Percentiles rank a stretch among this genome's conserved stretches.
Conservation (phyloP, 2,888 invertebrate species). For the Willowsia nigromaculata region DNA sequence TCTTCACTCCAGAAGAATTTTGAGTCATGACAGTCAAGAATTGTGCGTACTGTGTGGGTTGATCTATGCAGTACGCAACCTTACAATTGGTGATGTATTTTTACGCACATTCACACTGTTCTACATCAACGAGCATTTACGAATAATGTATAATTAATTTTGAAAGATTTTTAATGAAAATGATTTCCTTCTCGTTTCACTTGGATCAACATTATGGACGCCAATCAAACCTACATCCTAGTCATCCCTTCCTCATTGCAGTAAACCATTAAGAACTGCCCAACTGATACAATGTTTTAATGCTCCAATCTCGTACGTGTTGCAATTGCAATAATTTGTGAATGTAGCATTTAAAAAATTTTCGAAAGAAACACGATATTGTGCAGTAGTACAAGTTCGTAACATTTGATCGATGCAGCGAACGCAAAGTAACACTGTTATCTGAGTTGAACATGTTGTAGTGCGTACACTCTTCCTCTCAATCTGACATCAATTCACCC, state of each 20-base stretch:
- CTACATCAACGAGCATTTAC: neutral
- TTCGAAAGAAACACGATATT: neutral
- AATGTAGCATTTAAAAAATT: neutral
- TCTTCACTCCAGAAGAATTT: no score
- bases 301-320: no score
- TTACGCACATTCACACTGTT: no score
- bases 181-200: slow-evolving; percentile 6
- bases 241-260: slow-evolving; percentile 21
- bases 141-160: neutral
- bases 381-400: neutral
- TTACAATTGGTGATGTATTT: no score
- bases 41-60: no score
- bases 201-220: slow-evolving; percentile 34
- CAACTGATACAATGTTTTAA: slow-evolving; percentile 1
- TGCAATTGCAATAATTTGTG: neutral
- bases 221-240: neutral
- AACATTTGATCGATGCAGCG: neutral
- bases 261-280: neutral
- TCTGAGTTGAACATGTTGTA: neutral
- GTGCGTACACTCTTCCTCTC: slow-evolving; percentile 40
- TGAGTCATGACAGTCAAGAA: no score
- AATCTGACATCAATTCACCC: slow-evolving; percentile 48
- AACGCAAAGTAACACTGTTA: neutral
- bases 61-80: no score
- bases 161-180: neutral